Conservation (phyloP, 2,797 vertebrate species). For the Lindbergichthys nudifrons region DNA sequence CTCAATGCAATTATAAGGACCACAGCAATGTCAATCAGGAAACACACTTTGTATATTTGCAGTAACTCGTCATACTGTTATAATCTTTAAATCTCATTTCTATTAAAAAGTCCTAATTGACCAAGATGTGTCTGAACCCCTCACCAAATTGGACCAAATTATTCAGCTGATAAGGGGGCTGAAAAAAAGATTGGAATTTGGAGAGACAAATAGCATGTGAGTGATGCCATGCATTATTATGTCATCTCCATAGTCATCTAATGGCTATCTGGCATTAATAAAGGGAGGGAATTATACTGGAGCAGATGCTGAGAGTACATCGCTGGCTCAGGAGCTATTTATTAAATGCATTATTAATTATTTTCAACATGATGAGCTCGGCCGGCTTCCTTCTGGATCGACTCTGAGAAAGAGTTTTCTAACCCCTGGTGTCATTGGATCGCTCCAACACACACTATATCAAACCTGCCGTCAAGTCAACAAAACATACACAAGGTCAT, state of each 20-base stretch:
- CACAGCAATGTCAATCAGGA: constrained; percentile 40
- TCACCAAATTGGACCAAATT: constrained; percentile 75
- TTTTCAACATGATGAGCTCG: constrained; percentile 85
- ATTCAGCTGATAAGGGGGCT: constrained; percentile 67
- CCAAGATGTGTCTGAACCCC: constrained; percentile 68
- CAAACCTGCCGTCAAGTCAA: constrained; percentile 53
- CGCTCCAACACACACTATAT: constrained; percentile 39
- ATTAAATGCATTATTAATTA: constrained; percentile 89
- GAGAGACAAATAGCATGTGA: constrained; percentile 85
- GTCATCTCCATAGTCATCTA: constrained; percentile 82
- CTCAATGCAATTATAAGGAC: constrained; percentile 28
- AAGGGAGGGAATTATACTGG: constrained; percentile 80
- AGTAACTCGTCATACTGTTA: constrained; percentile 12
- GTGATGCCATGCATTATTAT: constrained; percentile 85
- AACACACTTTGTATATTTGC: constrained; percentile 8
- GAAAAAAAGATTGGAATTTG: constrained; percentile 79
- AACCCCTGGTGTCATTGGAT: constrained; percentile 68
- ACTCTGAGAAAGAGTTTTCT: constrained; percentile 70
- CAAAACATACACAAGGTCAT: constrained; percentile 50
- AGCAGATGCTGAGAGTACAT: constrained; percentile 87
- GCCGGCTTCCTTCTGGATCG: constrained; percentile 79
- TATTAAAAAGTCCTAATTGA: constrained; percentile 72
- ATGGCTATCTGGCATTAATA: constrained; percentile 86
- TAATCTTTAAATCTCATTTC: constrained; percentile 41
- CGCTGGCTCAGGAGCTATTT: constrained; percentile 86